Base-by-base conservation (phyloP, 2,797 vertebrate genomes). In the Gymnothorax javanicus region DNA sequence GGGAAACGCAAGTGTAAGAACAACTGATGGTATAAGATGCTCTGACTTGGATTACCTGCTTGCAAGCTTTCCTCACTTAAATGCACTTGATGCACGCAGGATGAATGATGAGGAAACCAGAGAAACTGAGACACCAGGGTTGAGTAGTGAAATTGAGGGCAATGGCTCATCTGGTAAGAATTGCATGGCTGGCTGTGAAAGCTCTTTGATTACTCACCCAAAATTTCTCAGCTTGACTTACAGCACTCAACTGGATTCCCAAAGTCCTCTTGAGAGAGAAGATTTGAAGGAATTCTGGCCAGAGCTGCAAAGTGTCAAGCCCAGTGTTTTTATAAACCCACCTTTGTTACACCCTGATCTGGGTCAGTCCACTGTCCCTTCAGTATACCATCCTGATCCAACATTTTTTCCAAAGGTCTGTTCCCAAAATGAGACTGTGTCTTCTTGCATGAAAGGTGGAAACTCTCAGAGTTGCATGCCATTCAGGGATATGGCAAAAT, bases 401-500 rank as follows among this genome's bases (percentile, higher is more conserved):
- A 87, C 89, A 60, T 77, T 25, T 0, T 62, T 88, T 81, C 90
- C 87, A 71, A 87, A 64, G 11, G 82, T 86, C 11, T 90, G 58
- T 27, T 54, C 85, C 12, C 86, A 89, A 57, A 85, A 86, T 9
- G 69, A 88, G 52, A 89, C 73, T 58, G 62, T 82, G 5, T 92
- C 89, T 57, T 89, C 90, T 84, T 88, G 91, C 87, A 77, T 62
- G 0, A 88, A 84, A 20, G 67, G 73, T 81, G 89, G 88, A 87
- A 84, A 0, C 43, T 56, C 86, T 87, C 58, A 43, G 86, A 84
- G 43, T 58, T 60, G 82, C 82, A 83, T 73, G 15, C 91, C 88
- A 0, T 96, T 95, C 88, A 92, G 94, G 59, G 95, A 95, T 1
- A 91, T 97, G 11, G 96, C 96, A 84, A 94, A 94, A 84, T 97